Conservation (phyloP, 1,140 invertebrate genomes). For the Drosophila repletoides region DNA sequence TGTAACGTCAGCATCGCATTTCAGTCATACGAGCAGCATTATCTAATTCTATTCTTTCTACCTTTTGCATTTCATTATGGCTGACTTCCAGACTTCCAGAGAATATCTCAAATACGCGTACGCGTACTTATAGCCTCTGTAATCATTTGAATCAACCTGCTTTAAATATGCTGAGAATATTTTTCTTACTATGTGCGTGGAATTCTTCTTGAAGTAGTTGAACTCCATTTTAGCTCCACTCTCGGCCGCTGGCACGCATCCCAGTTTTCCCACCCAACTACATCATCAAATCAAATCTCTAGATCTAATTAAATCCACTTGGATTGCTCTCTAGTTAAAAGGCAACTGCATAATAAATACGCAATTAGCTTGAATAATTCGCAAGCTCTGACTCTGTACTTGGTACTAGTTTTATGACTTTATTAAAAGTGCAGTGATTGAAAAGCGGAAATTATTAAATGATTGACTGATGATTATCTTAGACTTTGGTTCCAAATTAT, state of each 20-base stretch:
- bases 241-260: conserved; percentile 29
- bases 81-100: conserved; percentile 18
- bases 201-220: conserved; percentile 18
- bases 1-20: conserved; percentile 77
- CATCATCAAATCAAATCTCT: conserved; percentile 14
- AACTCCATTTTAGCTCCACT: conserved; percentile 21
- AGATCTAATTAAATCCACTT: conserved; percentile 53
- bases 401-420: too few species aligned
- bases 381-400: background rate
- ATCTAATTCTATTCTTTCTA: conserved; percentile 63
- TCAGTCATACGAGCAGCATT: conserved; percentile 67
- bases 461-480: too few species aligned
- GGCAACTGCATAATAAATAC: conserved; percentile 15
- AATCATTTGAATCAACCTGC: conserved; percentile 66
- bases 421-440: too few species aligned
- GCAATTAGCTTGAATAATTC: conserved; percentile 19
- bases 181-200: conserved; percentile 30
- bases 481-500: too few species aligned
- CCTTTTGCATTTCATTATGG: conserved; percentile 48
- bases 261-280: conserved; percentile 43
- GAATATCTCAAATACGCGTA: conserved; percentile 31
- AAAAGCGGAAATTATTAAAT: too few species aligned
- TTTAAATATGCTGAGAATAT: conserved; percentile 68
- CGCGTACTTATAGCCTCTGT: conserved; percentile 26
- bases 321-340: conserved; percentile 2